phyloP scores from a whole-genome alignment of 2,113 vertebrate genomes.

The Chiloscyllium plagiosum region DNA sequence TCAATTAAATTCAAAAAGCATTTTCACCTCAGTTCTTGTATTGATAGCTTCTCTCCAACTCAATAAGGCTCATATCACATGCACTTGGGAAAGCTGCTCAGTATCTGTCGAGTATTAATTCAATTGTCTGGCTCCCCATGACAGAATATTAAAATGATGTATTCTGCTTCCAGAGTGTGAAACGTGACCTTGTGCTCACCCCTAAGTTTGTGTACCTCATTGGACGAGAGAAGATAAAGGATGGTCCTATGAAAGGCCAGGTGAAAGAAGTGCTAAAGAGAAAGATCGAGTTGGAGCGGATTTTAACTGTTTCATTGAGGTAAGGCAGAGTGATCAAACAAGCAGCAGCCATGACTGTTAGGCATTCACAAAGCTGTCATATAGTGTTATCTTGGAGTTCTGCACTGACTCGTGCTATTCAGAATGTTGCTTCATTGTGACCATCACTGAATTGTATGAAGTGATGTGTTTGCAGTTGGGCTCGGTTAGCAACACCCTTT shows the following conservation, averaged over 20 bases:
- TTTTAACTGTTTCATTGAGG: constrained; percentile 86
- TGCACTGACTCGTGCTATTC: not conserved
- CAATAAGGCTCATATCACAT: not conserved
- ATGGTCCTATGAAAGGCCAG: constrained; percentile 86
- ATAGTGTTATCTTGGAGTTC: not conserved
- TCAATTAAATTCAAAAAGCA: not conserved
- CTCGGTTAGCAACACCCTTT: not conserved
- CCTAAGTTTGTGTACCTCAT: constrained; percentile 89
- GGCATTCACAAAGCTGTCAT: not conserved
- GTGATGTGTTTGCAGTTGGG: not conserved
- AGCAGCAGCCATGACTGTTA: not conserved
- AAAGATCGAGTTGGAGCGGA: constrained; percentile 78
- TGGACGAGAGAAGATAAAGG: constrained; percentile 87
- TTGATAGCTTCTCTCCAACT: not conserved
- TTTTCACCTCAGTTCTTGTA: not conserved
- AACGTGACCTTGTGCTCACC: constrained; percentile 88
- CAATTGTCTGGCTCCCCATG: not conserved
- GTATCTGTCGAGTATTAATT: not conserved
- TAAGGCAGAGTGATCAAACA: constrained; percentile 45
- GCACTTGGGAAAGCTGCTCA: not conserved
- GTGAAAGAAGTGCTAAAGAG: constrained; percentile 90
- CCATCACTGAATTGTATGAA: not conserved
- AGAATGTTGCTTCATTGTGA: not conserved
- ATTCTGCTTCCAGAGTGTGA: constrained; percentile 65
- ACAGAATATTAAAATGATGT: not conserved